Evolutionary conservation across 2,797 vertebrate genomes (phyloP).

Genomic region (Sebastes steindachneri): DNA sequence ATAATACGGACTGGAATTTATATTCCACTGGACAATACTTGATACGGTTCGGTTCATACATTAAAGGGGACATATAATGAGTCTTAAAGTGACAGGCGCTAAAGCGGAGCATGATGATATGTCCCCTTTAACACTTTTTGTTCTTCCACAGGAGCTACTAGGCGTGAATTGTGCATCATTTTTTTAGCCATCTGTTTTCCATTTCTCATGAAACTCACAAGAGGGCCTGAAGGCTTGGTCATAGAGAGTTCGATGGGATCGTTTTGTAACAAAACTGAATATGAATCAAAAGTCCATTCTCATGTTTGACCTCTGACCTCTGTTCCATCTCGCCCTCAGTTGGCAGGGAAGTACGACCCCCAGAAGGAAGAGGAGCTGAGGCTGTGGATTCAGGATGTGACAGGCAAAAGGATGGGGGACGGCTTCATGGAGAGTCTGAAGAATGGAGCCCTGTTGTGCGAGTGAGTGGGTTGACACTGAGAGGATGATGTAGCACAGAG

Average conservation of each 20-base stretch:
- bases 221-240: background rate
- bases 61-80: no score
- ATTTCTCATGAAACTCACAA: background rate
- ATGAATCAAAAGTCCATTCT: background rate
- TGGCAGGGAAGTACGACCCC: slow-evolving; percentile 93
- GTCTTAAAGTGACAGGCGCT: no score
- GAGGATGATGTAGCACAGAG: background rate
- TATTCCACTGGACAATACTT: background rate
- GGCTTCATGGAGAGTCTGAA: slow-evolving; percentile 95
- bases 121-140: background rate
- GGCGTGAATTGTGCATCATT: background rate
- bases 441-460: slow-evolving; percentile 92
- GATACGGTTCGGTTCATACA: background rate
- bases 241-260: background rate
- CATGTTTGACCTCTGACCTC: slow-evolving; percentile 29
- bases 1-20: background rate
- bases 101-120: background rate
- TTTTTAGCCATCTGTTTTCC: background rate
- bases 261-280: background rate
- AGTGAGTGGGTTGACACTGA: slow-evolving; percentile 81
- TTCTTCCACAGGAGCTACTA: background rate
- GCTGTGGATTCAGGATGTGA: slow-evolving; percentile 91
- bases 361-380: slow-evolving; percentile 91
- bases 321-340: slow-evolving; percentile 62
- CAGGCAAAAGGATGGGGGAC: slow-evolving; percentile 85